Evolutionary conservation across 2,888 invertebrate species (phyloP), one percentile per base, ranked within the genome.

Genomic region (Ctenicera cuprea): DNA sequence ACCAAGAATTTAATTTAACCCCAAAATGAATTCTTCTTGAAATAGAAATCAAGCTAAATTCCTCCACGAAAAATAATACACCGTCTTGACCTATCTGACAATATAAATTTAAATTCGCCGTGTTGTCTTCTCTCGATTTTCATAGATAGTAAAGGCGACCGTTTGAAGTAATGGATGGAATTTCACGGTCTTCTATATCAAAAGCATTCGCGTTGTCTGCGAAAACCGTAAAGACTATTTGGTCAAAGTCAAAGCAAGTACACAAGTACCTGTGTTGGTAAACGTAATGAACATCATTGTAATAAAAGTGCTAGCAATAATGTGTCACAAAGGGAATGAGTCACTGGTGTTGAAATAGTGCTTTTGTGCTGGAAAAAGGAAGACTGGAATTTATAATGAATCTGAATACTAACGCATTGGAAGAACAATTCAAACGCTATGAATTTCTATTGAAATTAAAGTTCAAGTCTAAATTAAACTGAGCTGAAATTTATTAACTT

Each of bases 111-210:
- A 33, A 33, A 33, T 33, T 9, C 7, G 33, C 7, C 33, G 2
- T 4, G 33, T 33, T 33, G 33, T 9, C 33, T n/a, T n/a, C n/a
- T 4, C 33, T 33, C 33, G 33, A 33, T 22, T 52, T 22, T 26
- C 52, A 22, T 22, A 52, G 52, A 52, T 50, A 8, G n/a, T 0
- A 8, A 18, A 52, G 12, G 52, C 9, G 33, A 52, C 7, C 52
- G 20, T 52, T 52, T 52, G 52, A 50, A 22, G 22, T 52, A 52
- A 52, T 22, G 52, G 52, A 22, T 52, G 52, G 52, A 52, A 52
- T 52, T 52, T 52, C 52, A 30, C 52, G 22, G 52, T n/a, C 52
- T 22, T 22, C 12, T 52, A 52, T 52, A 52, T 52, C 52, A 52
- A 52, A 50, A 4, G 52, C 52, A 2, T 33, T 12, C 12, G 5